Evolutionary conservation across 2,888 invertebrate genomes (phyloP), one percentile per base, ranked within the genome.

Genomic region (Caenorhabditis macrosperma): DNA sequence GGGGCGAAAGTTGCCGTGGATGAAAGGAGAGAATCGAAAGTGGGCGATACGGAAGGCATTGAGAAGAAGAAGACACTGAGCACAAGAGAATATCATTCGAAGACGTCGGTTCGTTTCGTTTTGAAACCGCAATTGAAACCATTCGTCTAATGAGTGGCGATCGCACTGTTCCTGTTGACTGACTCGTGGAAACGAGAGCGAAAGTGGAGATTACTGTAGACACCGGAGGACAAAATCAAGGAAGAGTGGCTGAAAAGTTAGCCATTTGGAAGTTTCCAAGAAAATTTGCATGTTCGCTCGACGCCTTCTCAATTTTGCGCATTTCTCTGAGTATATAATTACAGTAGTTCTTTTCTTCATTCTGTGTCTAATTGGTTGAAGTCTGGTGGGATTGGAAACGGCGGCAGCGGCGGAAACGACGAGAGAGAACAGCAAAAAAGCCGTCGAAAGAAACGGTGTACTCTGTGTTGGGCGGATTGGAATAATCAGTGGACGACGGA

Each of bases 261-360:
- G 20, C 10, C 35, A 48, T 6, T 35, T 24, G 28, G 35, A n/a
- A n/a, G 17, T 22, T 20, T 41, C 52, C 38, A 5, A 12, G 38
- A 35, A 64, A 64, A 64, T 64, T 64, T 64, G 64, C 64, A 64
- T 64, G 64, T 64, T 61, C 48, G 50, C 20, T 50, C 24, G 38
- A 64, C 64, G 64, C 64, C 64, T 64, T 46, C 24, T 46, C 46
- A 52, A 52, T 10, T 26, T 52, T 26, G 50, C 41, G 50, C 54
- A 48, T 26, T 26, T 61, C 22, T 48, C 48, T 52, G 52, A 52
- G 63, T 63, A 41, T 64, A 64, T 64, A 64, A 64, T 64, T 64
- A 64, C 64, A 64, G 50, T 64, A 24, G 10, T 41, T 10, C 10
- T 52, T 28, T 52, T n/a, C 28, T 52, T 48, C 7, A 4, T 28